Base-by-base conservation (phyloP, 2,797 vertebrate species). In the Brachyrhaphis roseni region DNA sequence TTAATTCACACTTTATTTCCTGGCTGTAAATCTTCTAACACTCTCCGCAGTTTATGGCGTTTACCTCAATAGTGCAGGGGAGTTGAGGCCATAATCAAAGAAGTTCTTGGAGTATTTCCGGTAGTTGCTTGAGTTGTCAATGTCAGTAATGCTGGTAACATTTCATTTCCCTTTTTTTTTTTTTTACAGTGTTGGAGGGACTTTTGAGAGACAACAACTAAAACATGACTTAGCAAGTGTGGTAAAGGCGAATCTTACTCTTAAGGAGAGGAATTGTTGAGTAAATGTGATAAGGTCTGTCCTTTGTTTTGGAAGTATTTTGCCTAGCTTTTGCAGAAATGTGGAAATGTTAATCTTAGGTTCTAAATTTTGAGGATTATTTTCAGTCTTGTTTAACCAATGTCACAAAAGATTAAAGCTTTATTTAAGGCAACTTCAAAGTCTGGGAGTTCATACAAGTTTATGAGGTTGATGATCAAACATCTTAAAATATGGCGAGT, bases 1-100 rank as follows among this genome's bases (percentile, higher is more conserved):
- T 90, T 83, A 82, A 87, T 80, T 82, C 72, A 77, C 84, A 78
- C 64, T 82, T 83, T 70, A 80, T 79, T 73, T 78, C 80, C 78
- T 88, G 87, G 86, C 78, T 78, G 51, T 7, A 73, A 70, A 66
- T 81, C 84, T 85, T 72, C 20, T 43, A 1, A 4, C n/a, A 8
- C 57, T 80, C 70, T 72, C 74, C 41, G 78, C 76, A 20, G 55
- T 84, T 77, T 74, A 70, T 39, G 36, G 64, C 68, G 47, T 36
- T 82, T 73, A 36, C 20, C 49, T 85, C 23, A 34, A 20, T 47
- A 34, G 12, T 31, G 51, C 26, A 57, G 41, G 45, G 53, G 68
- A 74, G 55, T 16, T 13, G 20, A 76, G 53, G 59, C 26, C 18
- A 26, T 71, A 82, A 76, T 87, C 75, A 46, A 74, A 62, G 45